phyloP scores from a whole-genome alignment of 2,113 vertebrate genomes.

The Mormyrus iriodes region DNA sequence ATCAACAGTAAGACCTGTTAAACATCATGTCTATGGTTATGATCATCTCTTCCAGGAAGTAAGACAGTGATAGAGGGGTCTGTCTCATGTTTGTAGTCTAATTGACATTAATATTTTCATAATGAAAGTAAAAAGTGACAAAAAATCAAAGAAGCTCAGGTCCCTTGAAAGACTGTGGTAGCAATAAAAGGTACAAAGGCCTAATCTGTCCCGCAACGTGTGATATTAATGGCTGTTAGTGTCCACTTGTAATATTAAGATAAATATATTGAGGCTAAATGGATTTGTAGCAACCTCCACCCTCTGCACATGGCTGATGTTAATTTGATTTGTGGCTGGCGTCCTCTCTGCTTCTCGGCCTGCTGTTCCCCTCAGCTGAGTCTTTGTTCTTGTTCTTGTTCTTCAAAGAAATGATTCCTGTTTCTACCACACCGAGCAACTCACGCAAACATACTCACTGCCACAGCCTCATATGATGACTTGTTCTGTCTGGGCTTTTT shows the following conservation, averaged over 20 bases:
- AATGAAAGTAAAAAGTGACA: too few species aligned
- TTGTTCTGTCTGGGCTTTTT: neutral
- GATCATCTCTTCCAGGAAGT: neutral
- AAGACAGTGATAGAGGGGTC: neutral
- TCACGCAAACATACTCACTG: neutral
- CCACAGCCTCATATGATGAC: neutral
- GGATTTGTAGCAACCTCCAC: neutral
- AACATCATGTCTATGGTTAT: neutral
- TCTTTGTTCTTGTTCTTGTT: too few species aligned
- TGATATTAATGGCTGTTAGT: neutral
- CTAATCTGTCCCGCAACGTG: neutral
- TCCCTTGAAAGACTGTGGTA: neutral
- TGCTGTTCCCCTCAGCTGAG: neutral
- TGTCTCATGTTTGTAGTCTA: too few species aligned
- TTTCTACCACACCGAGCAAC: neutral
- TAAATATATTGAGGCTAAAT: constrained; percentile 1
- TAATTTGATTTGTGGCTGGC: neutral
- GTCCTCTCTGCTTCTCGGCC: neutral
- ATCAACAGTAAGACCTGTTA: neutral
- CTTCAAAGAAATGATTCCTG: neutral
- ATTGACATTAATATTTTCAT: too few species aligned
- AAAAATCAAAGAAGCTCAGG: neutral
- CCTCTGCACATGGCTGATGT: neutral
- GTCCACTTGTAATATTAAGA: neutral
- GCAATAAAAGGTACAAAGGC: neutral